Evolutionary conservation across 1,140 invertebrate species (phyloP).

Genomic region (Chlorops oryzae): DNA sequence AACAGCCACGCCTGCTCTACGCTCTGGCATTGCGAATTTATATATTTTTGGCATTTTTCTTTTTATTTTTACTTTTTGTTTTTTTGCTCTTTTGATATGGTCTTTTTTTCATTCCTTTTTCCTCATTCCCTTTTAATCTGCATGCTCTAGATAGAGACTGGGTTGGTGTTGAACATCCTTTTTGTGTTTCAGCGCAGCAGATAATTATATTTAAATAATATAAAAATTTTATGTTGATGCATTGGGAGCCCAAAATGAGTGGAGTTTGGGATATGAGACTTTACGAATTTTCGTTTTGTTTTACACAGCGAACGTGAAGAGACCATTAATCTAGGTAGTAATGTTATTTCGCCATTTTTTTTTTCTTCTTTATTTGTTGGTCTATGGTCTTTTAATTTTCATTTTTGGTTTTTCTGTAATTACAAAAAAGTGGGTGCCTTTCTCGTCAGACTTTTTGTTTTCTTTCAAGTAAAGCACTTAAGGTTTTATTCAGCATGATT

Average conservation of each 20-base stretch:
- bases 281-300: neutral
- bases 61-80: conserved; percentile 2
- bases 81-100: conserved; percentile 7
- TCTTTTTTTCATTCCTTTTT: neutral
- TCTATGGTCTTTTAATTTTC: too few relatives aligned
- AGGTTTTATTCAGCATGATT: too few relatives aligned
- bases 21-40: too few relatives aligned
- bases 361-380: too few relatives aligned
- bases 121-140: neutral
- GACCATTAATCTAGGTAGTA: too few relatives aligned
- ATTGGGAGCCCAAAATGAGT: neutral
- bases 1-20: conserved; percentile 13
- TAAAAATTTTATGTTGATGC: conserved; percentile 20
- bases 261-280: neutral
- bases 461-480: too few relatives aligned
- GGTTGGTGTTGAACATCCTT: conserved; percentile 3
- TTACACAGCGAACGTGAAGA: too few relatives aligned
- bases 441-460: too few relatives aligned
- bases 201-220: conserved; percentile 25
- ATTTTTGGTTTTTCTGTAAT: too few relatives aligned
- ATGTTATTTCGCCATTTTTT: too few relatives aligned
- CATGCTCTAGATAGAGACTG: neutral
- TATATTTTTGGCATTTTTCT: too few relatives aligned
- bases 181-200: conserved; percentile 17
- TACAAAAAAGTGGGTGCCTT: too few relatives aligned